phyloP scores from a whole-genome alignment of 1,140 invertebrate genomes.

The Brachionus rubens region DNA sequence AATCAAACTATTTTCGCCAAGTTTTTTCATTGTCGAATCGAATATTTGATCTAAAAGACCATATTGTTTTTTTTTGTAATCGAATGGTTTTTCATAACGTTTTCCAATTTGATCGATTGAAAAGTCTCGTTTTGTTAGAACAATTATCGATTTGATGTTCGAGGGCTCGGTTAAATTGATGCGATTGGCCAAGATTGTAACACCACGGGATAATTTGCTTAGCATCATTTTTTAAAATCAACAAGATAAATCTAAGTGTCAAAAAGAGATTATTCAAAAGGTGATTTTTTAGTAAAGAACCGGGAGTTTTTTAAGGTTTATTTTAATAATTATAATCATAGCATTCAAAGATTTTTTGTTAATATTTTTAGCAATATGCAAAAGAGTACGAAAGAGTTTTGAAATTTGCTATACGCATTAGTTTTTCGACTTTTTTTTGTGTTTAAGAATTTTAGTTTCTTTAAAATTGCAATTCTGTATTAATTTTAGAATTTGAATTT shows the following conservation, averaged over 20 bases:
- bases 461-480: background rate
- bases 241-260: background rate
- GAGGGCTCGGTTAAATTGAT: background rate
- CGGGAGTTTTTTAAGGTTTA: too few species aligned
- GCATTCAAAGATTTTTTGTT: too few species aligned
- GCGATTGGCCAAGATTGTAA: background rate
- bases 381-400: slow-evolving; percentile 25
- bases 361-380: background rate
- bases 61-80: slow-evolving; percentile 46
- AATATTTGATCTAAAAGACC: slow-evolving; percentile 22
- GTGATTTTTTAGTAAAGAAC: too few species aligned
- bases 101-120: slow-evolving; percentile 45
- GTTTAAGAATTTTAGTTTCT: background rate
- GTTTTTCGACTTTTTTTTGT: background rate
- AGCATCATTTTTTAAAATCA: background rate
- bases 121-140: slow-evolving; percentile 38
- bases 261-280: background rate
- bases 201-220: slow-evolving; percentile 3
- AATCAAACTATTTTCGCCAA: slow-evolving; percentile 40
- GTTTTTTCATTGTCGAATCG: slow-evolving; percentile 29
- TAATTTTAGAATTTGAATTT: too few species aligned
- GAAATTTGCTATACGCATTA: background rate
- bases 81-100: slow-evolving; percentile 36
- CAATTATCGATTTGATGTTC: background rate
- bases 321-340: too few species aligned